phyloP scores from a whole-genome alignment of 92 coral and sea anemone genomes.

The Palythoa heliodiscus region DNA sequence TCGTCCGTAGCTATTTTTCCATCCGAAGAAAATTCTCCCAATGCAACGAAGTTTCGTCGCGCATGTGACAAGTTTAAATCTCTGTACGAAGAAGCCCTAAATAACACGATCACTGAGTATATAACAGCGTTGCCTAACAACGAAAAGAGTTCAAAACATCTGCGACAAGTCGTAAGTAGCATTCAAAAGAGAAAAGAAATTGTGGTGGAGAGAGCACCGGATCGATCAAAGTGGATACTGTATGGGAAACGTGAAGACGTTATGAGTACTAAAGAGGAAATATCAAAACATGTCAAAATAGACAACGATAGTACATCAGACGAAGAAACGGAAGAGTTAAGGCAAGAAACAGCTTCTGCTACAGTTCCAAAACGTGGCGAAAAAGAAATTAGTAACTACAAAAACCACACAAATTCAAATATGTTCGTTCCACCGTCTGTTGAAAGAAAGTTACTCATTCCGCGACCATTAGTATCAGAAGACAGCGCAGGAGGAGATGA shows the following conservation, averaged over 20 bases:
- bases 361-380: not conserved
- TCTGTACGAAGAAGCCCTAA: conserved; percentile 29
- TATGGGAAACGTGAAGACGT: conserved; percentile 28
- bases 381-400: not conserved
- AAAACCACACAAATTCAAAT: not conserved
- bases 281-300: not conserved
- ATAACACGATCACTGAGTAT: not conserved
- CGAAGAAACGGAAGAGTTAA: not conserved
- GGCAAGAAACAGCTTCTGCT: not conserved
- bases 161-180: conserved; percentile 1
- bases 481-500: not conserved
- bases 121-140: not conserved
- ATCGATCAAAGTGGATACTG: conserved; percentile 29
- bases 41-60: not conserved
- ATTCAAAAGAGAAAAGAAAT: conserved; percentile 17
- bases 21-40: not conserved
- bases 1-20: conserved; percentile 21
- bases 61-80: conserved; percentile 17
- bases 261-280: conserved; percentile 4
- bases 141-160: not conserved
- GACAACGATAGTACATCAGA: not conserved
- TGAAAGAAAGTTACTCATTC: not conserved
- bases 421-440: not conserved
- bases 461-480: not conserved
- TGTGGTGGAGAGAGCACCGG: conserved; percentile 23